Conservation (phyloP, 2,797 vertebrate genomes). For the Austrolebias charrua region DNA sequence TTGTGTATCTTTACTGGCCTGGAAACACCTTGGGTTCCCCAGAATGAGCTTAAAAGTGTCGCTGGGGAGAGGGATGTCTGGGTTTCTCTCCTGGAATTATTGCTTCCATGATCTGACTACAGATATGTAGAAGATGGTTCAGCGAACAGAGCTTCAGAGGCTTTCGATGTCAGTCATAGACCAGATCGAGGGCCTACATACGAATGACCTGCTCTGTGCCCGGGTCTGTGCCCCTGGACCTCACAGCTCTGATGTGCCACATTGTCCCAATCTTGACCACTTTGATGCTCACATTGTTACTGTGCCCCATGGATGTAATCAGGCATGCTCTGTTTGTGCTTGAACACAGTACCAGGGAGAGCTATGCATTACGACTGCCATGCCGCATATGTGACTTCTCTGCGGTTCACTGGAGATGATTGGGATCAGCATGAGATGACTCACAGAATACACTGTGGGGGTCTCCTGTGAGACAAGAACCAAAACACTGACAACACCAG, state of each 20-base stretch:
- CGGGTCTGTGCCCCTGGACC: conserved; percentile 53
- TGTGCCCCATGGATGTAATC: conserved; percentile 68
- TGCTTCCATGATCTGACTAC: too few species aligned
- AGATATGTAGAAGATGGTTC: conserved; percentile 4
- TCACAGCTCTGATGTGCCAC: conserved; percentile 53
- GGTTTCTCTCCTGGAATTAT: too few species aligned
- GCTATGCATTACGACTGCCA: conserved; percentile 39
- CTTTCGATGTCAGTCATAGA: conserved; percentile 50
- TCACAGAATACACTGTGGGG: conserved; percentile 43
- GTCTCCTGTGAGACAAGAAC: conserved; percentile 46
- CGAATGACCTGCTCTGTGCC: conserved; percentile 58
- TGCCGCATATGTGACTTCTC: conserved; percentile 48
- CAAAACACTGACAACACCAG: conserved; percentile 51
- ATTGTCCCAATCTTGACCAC: conserved; percentile 58
- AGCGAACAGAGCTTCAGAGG: conserved; percentile 53
- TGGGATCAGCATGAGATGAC: conserved; percentile 43
- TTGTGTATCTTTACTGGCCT: too few species aligned
- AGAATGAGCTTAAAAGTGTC: too few species aligned
- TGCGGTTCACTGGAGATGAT: conserved; percentile 57
- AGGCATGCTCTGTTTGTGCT: conserved; percentile 63
- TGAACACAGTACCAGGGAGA: conserved; percentile 50
- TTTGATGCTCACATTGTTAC: conserved; percentile 68
- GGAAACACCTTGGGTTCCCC: too few species aligned
- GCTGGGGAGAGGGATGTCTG: too few species aligned
- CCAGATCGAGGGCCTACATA: conserved; percentile 53